Conservation (phyloP, 2,113 vertebrate genomes). For the Nestor notabilis region DNA sequence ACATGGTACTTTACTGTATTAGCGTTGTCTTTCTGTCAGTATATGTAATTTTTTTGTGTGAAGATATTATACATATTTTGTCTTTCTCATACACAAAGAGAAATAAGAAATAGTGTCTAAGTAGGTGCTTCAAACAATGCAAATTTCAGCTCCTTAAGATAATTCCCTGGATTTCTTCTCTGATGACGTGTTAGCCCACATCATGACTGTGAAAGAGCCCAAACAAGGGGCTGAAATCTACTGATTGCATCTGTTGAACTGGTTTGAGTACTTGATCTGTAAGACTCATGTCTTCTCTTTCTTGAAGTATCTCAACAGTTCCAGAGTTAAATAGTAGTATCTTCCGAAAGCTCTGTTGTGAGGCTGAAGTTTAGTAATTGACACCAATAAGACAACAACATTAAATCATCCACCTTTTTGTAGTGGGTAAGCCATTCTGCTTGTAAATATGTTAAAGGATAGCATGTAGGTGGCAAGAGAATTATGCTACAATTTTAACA, state of each 20-base stretch:
- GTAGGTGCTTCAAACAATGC: neutral
- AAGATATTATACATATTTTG: neutral
- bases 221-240: neutral
- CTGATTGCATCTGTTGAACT: neutral
- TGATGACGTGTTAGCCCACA: neutral
- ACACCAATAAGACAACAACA: conserved; percentile 66
- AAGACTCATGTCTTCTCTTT: conserved; percentile 38
- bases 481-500: conserved; percentile 80
- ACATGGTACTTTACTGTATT: neutral
- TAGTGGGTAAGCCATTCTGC: conserved; percentile 68
- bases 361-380: conserved; percentile 71
- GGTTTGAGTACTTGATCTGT: neutral
- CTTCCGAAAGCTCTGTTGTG: conserved; percentile 67
- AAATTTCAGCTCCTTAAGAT: neutral
- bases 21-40: neutral
- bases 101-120: neutral
- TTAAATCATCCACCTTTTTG: conserved; percentile 72
- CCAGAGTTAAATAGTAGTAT: conserved; percentile 34
- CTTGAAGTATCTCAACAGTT: conserved; percentile 38
- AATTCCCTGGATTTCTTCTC: neutral
- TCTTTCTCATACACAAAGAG: neutral
- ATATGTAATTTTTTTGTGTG: neutral
- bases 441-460: conserved; percentile 80
- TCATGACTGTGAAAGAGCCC: neutral
- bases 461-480: conserved; percentile 77